Conservation (phyloP, 1,140 invertebrate genomes). For the Drosophila auraria region DNA sequence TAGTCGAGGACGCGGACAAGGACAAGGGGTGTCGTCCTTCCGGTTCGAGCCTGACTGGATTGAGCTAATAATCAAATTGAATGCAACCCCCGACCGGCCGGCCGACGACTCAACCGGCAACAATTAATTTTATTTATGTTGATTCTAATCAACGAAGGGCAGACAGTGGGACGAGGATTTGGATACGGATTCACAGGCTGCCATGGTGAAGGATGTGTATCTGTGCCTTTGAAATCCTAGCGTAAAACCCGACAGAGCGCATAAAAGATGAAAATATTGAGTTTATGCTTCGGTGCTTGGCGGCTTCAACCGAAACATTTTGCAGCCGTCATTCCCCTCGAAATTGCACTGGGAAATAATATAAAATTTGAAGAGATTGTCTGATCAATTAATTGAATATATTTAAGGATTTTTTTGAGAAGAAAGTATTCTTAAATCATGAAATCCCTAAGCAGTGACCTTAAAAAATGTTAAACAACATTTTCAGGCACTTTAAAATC, state of each 20-base stretch:
- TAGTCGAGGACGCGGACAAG: constrained; percentile 17
- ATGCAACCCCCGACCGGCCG: constrained; percentile 63
- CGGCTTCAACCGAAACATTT: constrained; percentile 27
- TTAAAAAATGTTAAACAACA: too few relatives aligned
- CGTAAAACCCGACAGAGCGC: constrained; percentile 32
- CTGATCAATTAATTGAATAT: not conserved
- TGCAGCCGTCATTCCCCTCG: not conserved
- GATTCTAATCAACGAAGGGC: constrained; percentile 74
- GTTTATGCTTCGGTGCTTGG: constrained; percentile 59
- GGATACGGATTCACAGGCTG: constrained; percentile 29
- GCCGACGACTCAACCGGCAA: constrained; percentile 59
- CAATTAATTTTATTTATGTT: constrained; percentile 84
- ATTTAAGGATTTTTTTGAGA: not conserved
- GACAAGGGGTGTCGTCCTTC: constrained; percentile 15
- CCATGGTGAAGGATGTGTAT: constrained; percentile 49
- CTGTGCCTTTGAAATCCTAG: constrained; percentile 21
- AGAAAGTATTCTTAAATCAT: too few relatives aligned
- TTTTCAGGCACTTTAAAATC: not conserved
- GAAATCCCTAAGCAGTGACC: too few relatives aligned
- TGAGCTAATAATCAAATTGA: constrained; percentile 80
- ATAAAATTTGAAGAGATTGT: not conserved
- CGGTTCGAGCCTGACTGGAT: constrained; percentile 28
- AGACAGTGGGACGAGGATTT: constrained; percentile 17
- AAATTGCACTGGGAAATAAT: constrained; percentile 12
- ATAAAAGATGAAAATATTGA: constrained; percentile 63